Evolutionary conservation across 2,888 invertebrate genomes (phyloP).

Genomic region (Molorchus minor): DNA sequence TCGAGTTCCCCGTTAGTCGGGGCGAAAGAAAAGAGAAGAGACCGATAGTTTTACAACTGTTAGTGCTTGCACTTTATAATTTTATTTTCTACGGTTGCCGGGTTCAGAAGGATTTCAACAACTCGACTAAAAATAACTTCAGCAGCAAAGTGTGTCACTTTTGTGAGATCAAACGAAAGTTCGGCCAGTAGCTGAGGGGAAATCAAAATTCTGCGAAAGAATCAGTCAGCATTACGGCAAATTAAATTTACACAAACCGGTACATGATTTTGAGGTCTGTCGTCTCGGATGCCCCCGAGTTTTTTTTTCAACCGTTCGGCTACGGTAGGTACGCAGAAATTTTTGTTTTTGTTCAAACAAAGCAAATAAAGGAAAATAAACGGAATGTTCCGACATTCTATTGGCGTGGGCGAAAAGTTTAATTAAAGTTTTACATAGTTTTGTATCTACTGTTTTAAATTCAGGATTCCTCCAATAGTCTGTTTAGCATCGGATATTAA

Average conservation of each 20-base stretch:
- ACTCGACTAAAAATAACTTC: conserved; percentile 35
- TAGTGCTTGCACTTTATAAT: conserved; percentile 48
- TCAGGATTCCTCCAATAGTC: background rate
- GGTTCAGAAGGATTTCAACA: conserved; percentile 38
- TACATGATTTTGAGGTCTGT: conserved; percentile 5
- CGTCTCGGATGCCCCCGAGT: background rate
- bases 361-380: conserved; percentile 17
- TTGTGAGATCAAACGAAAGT: conserved; percentile 42
- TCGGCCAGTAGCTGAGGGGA: conserved; percentile 22
- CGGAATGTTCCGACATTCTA: background rate
- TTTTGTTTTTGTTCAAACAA: conserved; percentile 13
- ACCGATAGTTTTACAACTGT: conserved; percentile 43
- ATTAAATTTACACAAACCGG: conserved; percentile 32
- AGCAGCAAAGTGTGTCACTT: conserved; percentile 37
- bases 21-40: conserved; percentile 36
- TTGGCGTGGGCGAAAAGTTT: background rate
- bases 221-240: conserved; percentile 35
- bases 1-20: conserved; percentile 37
- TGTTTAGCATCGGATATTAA: too few relatives aligned
- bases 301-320: too few relatives aligned
- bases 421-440: conserved; percentile 32
- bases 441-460: conserved; percentile 6
- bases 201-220: conserved; percentile 38
- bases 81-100: conserved; percentile 45
- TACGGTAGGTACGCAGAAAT: too few relatives aligned